These are phyloP conservation scores for Calosoma granatense DNA, from an alignment of 1,140 invertebrate genomes.

Conservation along the genomic window DNA sequence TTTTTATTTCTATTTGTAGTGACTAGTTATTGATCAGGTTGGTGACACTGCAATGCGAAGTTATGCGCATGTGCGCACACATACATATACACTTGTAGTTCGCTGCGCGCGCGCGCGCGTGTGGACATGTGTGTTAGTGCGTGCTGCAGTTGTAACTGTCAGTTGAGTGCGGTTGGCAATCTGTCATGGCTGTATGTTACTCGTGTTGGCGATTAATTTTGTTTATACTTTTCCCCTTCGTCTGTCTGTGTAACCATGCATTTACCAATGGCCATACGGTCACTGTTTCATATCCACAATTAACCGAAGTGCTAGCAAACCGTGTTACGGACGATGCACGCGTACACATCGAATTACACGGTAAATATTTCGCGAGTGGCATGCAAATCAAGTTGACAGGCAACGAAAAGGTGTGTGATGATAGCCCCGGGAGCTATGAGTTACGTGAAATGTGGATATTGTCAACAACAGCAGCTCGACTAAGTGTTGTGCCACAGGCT, in stretches of 20 bases:
- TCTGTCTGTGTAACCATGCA: not conserved
- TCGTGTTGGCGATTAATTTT: not conserved
- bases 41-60: not conserved
- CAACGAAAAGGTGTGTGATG: slow-evolving; percentile 21
- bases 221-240: not conserved
- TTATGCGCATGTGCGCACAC: not conserved
- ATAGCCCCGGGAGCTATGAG: slow-evolving; percentile 18
- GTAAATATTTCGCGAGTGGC: slow-evolving; percentile 23
- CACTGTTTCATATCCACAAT: not conserved
- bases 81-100: too few relatives aligned
- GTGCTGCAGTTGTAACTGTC: not conserved
- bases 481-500: slow-evolving; percentile 20
- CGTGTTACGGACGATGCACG: too few relatives aligned
- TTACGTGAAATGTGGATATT: slow-evolving; percentile 18
- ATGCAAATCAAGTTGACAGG: slow-evolving; percentile 25
- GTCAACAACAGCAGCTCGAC: too few relatives aligned
- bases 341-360: slow-evolving; percentile 22
- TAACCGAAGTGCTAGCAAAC: too few relatives aligned
- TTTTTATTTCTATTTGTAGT: too few relatives aligned
- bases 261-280: not conserved
- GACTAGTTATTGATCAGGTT: too few relatives aligned
- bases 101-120: too few relatives aligned
- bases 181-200: not conserved
- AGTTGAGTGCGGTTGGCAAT: not conserved
- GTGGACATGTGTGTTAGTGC: not conserved